These are phyloP conservation scores for Hemistola chrysoprasaria DNA, from an alignment of 2,888 invertebrate genomes.

Conservation along the genomic window DNA sequence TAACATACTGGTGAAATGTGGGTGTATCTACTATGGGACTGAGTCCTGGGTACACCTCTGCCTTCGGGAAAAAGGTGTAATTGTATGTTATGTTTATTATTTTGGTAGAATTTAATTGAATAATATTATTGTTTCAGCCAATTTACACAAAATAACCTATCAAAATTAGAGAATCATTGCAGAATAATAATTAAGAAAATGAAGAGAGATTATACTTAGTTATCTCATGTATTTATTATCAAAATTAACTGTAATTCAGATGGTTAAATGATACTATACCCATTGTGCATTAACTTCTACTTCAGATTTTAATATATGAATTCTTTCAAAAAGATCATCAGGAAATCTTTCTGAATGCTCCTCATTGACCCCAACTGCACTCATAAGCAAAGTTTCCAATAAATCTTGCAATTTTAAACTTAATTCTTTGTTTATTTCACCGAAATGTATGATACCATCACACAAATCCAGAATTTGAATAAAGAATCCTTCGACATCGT, in stretches of 20 bases:
- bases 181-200: too few relatives aligned
- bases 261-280: slow-evolving; percentile 37
- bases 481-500: slow-evolving; percentile 65
- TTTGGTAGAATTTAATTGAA: too few relatives aligned
- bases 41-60: too few relatives aligned
- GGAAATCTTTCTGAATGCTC: slow-evolving; percentile 68
- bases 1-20: too few relatives aligned
- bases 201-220: too few relatives aligned
- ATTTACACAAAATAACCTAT: too few relatives aligned
- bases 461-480: slow-evolving; percentile 50
- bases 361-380: slow-evolving; percentile 56
- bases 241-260: not conserved
- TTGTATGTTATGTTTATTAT: too few relatives aligned
- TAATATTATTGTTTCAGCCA: too few relatives aligned
- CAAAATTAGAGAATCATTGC: too few relatives aligned
- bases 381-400: slow-evolving; percentile 51
- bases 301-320: slow-evolving; percentile 41
- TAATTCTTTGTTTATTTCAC: slow-evolving; percentile 43
- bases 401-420: slow-evolving; percentile 46
- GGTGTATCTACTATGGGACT: too few relatives aligned
- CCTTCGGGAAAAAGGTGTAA: too few relatives aligned
- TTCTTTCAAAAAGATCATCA: slow-evolving; percentile 62
- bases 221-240: too few relatives aligned
- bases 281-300: slow-evolving; percentile 38
- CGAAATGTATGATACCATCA: slow-evolving; percentile 55